These are phyloP conservation scores for Morinoia aosen DNA, from an alignment of 2,888 invertebrate genomes.

Conservation along the genomic window DNA sequence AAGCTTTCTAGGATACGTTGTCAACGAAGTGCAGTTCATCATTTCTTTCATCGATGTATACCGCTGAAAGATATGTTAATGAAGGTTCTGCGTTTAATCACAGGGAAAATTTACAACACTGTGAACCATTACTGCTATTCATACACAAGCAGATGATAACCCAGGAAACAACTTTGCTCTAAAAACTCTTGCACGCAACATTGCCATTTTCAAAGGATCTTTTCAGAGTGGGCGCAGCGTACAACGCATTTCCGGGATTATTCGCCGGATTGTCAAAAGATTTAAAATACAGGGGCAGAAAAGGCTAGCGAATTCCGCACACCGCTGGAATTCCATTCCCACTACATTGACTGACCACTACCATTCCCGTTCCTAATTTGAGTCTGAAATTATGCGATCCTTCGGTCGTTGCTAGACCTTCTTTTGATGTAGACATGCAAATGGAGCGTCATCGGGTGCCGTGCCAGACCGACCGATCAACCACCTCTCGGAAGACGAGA, in stretches of 20 bases:
- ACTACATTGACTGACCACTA: background rate
- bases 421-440: background rate
- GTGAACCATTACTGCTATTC: background rate
- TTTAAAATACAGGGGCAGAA: background rate
- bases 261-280: background rate
- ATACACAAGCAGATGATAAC: background rate
- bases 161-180: background rate
- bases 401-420: background rate
- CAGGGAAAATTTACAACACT: background rate
- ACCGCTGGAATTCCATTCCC: background rate
- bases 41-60: background rate
- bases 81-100: constrained; percentile 1
- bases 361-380: constrained; percentile 12
- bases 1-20: too few relatives aligned
- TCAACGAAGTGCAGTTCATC: background rate
- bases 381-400: background rate
- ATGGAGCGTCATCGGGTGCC: background rate
- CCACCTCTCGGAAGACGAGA: constrained; percentile 3
- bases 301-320: background rate
- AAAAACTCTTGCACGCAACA: constrained; percentile 10
- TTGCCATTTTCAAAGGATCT: background rate
- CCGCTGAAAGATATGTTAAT: background rate
- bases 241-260: background rate
- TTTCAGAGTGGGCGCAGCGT: background rate
- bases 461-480: background rate